Conservation (phyloP, 2,888 invertebrate species). For the Papilio protenor region DNA sequence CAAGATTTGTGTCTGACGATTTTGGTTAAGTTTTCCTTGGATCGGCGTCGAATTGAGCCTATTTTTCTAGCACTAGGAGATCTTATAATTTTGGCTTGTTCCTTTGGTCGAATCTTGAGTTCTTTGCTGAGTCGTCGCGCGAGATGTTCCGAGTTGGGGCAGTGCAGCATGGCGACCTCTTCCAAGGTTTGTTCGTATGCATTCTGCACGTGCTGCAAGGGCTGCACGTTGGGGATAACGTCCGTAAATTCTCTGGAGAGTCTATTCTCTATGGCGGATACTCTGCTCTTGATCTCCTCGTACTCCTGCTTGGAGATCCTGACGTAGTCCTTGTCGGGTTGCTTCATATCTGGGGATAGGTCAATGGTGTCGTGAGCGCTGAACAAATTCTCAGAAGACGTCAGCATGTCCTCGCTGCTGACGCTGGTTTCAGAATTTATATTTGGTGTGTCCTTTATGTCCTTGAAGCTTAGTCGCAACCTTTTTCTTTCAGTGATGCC, state of each 20-base stretch:
- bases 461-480: slow-evolving; percentile 75
- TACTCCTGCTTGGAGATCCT: slow-evolving; percentile 90
- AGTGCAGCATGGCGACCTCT: slow-evolving; percentile 86
- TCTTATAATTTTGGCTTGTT: slow-evolving; percentile 88
- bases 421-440: slow-evolving; percentile 75
- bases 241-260: slow-evolving; percentile 88
- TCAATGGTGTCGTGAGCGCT: slow-evolving; percentile 76
- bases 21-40: slow-evolving; percentile 85
- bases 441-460: slow-evolving; percentile 73
- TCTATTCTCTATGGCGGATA: slow-evolving; percentile 88
- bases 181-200: slow-evolving; percentile 90
- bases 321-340: slow-evolving; percentile 85
- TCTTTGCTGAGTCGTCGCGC: slow-evolving; percentile 89
- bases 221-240: slow-evolving; percentile 77
- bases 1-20: slow-evolving; percentile 87
- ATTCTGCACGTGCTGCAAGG: slow-evolving; percentile 87
- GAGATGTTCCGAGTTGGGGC: slow-evolving; percentile 87
- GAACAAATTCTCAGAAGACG: slow-evolving; percentile 76
- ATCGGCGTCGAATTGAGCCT: slow-evolving; percentile 88
- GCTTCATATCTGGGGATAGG: slow-evolving; percentile 74
- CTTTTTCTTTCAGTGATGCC: slow-evolving; percentile 77
- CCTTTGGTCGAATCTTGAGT: slow-evolving; percentile 88
- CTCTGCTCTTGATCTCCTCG: slow-evolving; percentile 90
- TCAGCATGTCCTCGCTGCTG: slow-evolving; percentile 76
- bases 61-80: slow-evolving; percentile 93